These are phyloP conservation scores for Nothocercus julius DNA, from an alignment of 2,113 vertebrate genomes.

Conservation along the genomic window DNA sequence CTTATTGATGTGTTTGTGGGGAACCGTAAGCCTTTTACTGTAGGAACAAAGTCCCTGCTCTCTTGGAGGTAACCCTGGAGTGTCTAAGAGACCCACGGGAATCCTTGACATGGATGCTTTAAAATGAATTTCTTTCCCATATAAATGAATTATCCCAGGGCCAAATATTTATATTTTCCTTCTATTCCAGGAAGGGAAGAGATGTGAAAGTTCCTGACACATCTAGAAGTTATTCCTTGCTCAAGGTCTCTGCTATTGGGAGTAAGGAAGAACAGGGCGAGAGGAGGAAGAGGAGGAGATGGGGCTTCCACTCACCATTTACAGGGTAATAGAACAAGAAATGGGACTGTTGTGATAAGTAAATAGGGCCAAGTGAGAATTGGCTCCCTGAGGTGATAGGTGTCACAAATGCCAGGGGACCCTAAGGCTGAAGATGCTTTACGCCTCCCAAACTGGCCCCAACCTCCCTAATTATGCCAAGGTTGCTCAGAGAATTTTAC, in stretches of 20 bases:
- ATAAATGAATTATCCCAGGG: conserved; percentile 35
- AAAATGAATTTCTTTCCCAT: conserved; percentile 26
- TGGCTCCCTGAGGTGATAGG: not conserved
- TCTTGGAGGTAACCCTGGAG: conserved; percentile 39
- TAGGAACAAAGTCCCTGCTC: conserved; percentile 47
- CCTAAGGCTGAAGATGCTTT: conserved; percentile 57
- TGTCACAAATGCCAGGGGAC: conserved; percentile 32
- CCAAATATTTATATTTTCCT: conserved; percentile 18
- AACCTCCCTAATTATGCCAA: not conserved
- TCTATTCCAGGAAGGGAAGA: conserved; percentile 3
- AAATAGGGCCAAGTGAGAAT: conserved; percentile 22
- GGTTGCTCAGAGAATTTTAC: conserved; percentile 29
- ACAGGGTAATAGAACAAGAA: conserved; percentile 23
- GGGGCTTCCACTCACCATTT: not conserved
- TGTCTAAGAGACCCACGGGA: conserved; percentile 41
- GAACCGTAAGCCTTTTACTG: conserved; percentile 34
- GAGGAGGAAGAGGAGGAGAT: not conserved
- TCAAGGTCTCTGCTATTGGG: not conserved
- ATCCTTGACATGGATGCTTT: conserved; percentile 26
- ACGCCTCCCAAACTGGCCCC: not conserved
- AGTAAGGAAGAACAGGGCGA: not conserved
- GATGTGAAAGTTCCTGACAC: conserved; percentile 11
- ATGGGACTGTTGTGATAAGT: not conserved
- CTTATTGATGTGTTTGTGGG: conserved; percentile 50
- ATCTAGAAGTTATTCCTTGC: not conserved